phyloP scores from a whole-genome alignment of 2,888 invertebrate genomes.

The Mythimna vitellina region DNA sequence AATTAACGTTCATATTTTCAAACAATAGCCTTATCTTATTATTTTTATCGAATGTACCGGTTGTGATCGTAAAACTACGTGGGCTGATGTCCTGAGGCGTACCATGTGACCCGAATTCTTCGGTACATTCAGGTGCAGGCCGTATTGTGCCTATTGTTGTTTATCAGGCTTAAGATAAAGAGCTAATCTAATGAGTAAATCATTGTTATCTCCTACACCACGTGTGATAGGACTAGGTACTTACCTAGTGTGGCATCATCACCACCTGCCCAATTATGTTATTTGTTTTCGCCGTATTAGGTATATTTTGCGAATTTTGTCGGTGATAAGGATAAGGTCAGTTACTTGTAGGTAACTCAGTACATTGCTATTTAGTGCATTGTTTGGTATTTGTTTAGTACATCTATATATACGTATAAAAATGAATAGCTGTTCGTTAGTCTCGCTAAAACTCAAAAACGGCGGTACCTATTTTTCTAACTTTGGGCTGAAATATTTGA shows the following conservation, averaged over 20 bases:
- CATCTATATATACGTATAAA: too few species aligned
- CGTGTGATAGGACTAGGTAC: slow-evolving; percentile 30
- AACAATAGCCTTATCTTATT: slow-evolving; percentile 52
- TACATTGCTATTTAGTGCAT: slow-evolving; percentile 27
- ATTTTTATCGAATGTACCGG: slow-evolving; percentile 50
- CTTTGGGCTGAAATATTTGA: too few species aligned
- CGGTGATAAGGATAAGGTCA: slow-evolving; percentile 28
- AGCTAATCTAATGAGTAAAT: slow-evolving; percentile 29
- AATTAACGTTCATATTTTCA: slow-evolving; percentile 41
- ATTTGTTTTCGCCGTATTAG: slow-evolving; percentile 41
- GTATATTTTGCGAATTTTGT: slow-evolving; percentile 19
- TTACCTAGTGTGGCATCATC: slow-evolving; percentile 48
- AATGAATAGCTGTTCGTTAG: too few species aligned
- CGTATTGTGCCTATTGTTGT: slow-evolving; percentile 48
- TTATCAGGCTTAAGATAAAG: slow-evolving; percentile 56
- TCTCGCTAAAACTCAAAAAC: too few species aligned
- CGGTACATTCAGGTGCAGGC: slow-evolving; percentile 69
- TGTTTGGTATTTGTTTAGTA: slow-evolving; percentile 8
- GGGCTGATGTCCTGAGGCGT: slow-evolving; percentile 30
- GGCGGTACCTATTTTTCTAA: too few species aligned
- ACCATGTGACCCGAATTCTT: slow-evolving; percentile 62
- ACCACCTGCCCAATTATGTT: slow-evolving; percentile 43
- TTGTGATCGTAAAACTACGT: slow-evolving; percentile 25
- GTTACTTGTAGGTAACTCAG: slow-evolving; percentile 21
- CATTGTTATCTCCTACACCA: slow-evolving; percentile 44